Conservation (phyloP, 1,140 invertebrate species). For the Drosophila sechellia region DNA sequence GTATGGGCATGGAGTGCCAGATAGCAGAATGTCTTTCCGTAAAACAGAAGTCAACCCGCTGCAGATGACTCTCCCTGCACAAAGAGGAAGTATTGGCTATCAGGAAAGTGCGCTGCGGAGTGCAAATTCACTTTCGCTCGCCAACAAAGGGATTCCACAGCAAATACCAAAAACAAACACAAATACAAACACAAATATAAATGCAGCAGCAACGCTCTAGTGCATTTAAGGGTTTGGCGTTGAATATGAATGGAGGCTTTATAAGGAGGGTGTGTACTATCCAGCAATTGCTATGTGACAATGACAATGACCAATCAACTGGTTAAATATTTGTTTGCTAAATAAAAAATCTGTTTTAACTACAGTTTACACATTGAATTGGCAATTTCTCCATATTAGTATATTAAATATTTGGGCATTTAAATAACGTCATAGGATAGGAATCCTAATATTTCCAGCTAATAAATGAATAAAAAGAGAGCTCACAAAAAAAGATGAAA, state of each 20-base stretch:
- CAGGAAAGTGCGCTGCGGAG: constrained; percentile 2
- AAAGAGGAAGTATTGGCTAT: constrained; percentile 20
- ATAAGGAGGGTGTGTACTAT: constrained; percentile 26
- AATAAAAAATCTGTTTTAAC: neutral
- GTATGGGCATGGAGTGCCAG: neutral
- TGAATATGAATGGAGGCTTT: constrained; percentile 2
- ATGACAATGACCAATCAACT: constrained; percentile 11
- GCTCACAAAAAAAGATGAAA: too few species aligned
- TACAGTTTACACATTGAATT: neutral
- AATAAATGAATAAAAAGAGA: too few species aligned
- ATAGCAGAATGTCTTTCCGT: constrained; percentile 23
- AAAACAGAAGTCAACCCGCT: constrained; percentile 12
- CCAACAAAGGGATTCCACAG: constrained; percentile 10
- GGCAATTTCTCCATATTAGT: neutral
- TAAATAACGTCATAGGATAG: too few species aligned
- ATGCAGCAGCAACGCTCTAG: constrained; percentile 24
- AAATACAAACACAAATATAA: neutral
- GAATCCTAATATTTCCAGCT: too few species aligned
- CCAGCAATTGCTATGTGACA: constrained; percentile 5
- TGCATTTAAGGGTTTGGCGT: neutral
- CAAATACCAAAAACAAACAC: constrained; percentile 6
- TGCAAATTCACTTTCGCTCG: constrained; percentile 28
- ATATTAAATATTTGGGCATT: too few species aligned
- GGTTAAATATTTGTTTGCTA: neutral
- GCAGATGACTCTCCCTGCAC: neutral